phyloP scores from a whole-genome alignment of 2,797 vertebrate genomes.

The Thunnus albacares region DNA sequence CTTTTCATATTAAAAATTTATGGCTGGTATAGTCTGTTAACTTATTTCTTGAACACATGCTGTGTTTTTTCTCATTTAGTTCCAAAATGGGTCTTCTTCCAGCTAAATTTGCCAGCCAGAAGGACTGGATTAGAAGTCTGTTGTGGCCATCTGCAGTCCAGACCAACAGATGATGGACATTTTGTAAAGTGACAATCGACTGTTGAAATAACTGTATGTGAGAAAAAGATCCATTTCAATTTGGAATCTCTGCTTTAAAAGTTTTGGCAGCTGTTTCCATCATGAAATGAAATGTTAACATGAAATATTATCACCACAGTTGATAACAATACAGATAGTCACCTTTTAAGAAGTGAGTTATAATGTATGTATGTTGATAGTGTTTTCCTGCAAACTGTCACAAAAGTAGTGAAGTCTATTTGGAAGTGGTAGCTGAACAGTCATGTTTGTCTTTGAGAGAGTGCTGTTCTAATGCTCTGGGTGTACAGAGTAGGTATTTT shows the following conservation, averaged over 20 bases:
- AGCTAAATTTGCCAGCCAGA: background rate
- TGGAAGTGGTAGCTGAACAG: too few relatives aligned
- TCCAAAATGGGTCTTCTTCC: constrained; percentile 7
- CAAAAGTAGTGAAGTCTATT: too few relatives aligned
- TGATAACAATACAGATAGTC: too few relatives aligned
- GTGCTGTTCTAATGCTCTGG: constrained; percentile 33
- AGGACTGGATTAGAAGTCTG: background rate
- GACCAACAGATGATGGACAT: too few relatives aligned
- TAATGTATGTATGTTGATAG: background rate
- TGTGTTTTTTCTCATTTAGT: background rate
- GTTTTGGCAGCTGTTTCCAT: constrained; percentile 12
- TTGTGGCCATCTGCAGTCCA: background rate
- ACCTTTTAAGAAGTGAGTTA: background rate
- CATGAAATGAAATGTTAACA: background rate
- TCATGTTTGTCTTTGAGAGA: background rate
- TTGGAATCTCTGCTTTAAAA: constrained; percentile 5
- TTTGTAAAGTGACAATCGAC: background rate
- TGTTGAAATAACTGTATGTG: too few relatives aligned
- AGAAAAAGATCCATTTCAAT: background rate
- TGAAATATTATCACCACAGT: too few relatives aligned
- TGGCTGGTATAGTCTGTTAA: background rate
- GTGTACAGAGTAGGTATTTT: constrained; percentile 5
- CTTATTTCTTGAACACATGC: background rate
- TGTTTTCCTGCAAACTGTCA: background rate
- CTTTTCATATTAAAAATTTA: background rate